Conservation (phyloP, 2,113 vertebrate species). For the Semicossyphus pulcher region DNA sequence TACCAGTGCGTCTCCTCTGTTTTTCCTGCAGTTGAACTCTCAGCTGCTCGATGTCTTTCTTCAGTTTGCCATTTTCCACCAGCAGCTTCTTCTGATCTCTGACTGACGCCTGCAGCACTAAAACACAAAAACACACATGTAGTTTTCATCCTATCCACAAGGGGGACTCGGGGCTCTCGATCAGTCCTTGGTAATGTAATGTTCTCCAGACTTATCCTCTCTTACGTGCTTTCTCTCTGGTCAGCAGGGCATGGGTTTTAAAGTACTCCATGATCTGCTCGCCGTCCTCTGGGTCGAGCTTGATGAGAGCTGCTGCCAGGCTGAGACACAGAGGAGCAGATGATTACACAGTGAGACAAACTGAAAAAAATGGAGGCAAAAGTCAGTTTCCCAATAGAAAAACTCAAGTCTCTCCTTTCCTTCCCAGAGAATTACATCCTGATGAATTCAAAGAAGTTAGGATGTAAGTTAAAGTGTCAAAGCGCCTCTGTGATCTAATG, state of each 20-base stretch:
- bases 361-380: not conserved
- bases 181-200: not conserved
- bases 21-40: conserved; percentile 89
- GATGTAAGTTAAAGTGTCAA: not conserved
- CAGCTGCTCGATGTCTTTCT: conserved; percentile 94
- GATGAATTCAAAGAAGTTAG: too few species aligned
- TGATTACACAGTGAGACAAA: not conserved
- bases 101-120: conserved; percentile 93
- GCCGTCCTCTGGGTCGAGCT: conserved; percentile 89
- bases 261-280: conserved; percentile 93
- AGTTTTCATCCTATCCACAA: not conserved
- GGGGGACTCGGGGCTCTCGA: not conserved
- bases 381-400: too few species aligned
- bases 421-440: too few species aligned
- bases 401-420: too few species aligned
- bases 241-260: conserved; percentile 90
- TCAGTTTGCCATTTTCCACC: conserved; percentile 95
- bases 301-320: conserved; percentile 68
- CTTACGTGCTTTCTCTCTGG: conserved; percentile 93
- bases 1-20: conserved; percentile 85
- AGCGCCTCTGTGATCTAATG: not conserved
- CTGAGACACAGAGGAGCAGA: conserved; percentile 43
- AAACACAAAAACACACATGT: conserved; percentile 25
- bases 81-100: conserved; percentile 96
- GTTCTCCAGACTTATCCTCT: not conserved